phyloP scores from a whole-genome alignment of 1,140 invertebrate species.

The Bombus sibiricus region DNA sequence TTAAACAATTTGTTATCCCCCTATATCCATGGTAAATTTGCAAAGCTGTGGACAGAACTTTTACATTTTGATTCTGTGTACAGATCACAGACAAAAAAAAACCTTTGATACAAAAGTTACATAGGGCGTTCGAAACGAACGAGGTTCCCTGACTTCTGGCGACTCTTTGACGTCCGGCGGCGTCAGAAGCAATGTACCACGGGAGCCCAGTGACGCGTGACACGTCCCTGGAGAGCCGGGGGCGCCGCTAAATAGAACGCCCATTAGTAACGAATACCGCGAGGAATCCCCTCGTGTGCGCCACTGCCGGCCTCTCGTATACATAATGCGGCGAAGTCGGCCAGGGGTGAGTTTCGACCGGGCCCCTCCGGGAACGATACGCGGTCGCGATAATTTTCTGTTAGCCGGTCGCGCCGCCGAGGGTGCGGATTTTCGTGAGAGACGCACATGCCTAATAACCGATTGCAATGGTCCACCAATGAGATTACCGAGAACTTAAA shows the following conservation, averaged over 20 bases:
- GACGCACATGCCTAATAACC: conserved; percentile 37
- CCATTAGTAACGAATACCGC: conserved; percentile 79
- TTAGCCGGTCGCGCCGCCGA: conserved; percentile 51
- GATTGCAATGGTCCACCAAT: background rate
- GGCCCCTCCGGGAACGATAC: conserved; percentile 63
- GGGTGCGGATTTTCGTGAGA: conserved; percentile 59
- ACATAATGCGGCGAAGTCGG: conserved; percentile 51
- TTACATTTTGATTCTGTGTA: background rate
- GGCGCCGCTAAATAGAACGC: conserved; percentile 78
- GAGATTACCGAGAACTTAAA: conserved; percentile 18
- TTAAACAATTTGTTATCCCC: no score
- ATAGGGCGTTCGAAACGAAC: background rate
- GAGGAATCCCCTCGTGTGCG: conserved; percentile 70
- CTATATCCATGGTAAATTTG: background rate
- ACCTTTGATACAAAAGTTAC: background rate
- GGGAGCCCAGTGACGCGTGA: conserved; percentile 73
- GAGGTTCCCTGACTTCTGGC: conserved; percentile 52
- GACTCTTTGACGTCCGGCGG: conserved; percentile 63
- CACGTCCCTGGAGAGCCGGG: conserved; percentile 73
- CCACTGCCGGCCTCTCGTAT: conserved; percentile 46
- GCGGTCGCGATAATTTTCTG: conserved; percentile 70
- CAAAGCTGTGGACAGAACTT: background rate
- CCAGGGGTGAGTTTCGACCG: conserved; percentile 31
- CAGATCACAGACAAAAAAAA: background rate
- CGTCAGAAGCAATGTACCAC: conserved; percentile 65